These are phyloP conservation scores for Zaprionus africanus DNA, from an alignment of 1,140 invertebrate genomes.

Conservation along the genomic window DNA sequence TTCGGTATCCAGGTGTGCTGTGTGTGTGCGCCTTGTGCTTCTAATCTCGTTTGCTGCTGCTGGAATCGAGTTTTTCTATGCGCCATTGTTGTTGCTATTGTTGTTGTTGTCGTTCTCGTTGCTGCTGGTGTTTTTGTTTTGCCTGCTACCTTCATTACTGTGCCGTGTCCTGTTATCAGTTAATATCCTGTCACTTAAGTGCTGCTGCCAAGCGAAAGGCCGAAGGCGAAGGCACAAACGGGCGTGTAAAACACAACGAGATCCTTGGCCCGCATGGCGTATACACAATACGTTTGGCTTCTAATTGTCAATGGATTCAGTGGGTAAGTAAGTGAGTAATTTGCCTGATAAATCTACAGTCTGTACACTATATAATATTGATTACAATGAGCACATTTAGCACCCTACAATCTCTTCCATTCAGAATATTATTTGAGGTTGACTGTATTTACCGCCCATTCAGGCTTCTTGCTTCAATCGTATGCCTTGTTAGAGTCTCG, in stretches of 20 bases:
- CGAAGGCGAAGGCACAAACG: constrained; percentile 11
- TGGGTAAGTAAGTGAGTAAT: background rate
- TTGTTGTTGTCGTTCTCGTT: constrained; percentile 31
- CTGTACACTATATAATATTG: no score
- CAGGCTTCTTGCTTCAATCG: no score
- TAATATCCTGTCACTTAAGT: constrained; percentile 66
- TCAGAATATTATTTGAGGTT: no score
- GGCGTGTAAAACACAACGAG: constrained; percentile 1
- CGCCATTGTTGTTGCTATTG: constrained; percentile 6
- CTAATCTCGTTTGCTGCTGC: constrained; percentile 26
- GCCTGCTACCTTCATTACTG: constrained; percentile 9
- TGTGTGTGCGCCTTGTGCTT: constrained; percentile 10
- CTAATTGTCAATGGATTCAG: background rate
- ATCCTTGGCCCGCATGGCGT: constrained; percentile 31
- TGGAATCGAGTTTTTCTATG: constrained; percentile 27
- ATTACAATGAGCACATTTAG: no score
- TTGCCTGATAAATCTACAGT: background rate
- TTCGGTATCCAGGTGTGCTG: constrained; percentile 9
- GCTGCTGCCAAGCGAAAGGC: constrained; percentile 20
- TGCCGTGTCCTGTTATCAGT: constrained; percentile 50
- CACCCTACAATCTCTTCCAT: no score
- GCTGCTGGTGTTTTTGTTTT: constrained; percentile 7
- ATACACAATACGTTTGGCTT: constrained; percentile 4
- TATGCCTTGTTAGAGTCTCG: no score
- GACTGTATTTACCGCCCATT: no score